Conservation (phyloP, 2,797 vertebrate species). For the Paedocypris micromegethes region DNA sequence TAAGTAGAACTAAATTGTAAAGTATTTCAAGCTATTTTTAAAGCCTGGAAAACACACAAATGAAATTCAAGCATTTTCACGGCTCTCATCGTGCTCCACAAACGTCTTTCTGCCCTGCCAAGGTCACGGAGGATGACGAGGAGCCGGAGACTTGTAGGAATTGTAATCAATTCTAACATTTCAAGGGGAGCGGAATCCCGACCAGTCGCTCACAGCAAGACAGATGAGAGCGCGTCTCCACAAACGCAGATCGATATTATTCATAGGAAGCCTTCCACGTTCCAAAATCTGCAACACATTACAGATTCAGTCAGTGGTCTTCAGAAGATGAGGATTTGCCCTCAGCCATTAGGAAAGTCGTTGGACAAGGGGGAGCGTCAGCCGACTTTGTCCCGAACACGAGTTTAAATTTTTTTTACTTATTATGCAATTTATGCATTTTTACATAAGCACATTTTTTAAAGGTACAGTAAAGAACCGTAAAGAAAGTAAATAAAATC, state of each 20-base stretch:
- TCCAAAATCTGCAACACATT: conserved; percentile 61
- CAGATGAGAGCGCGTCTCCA: conserved; percentile 58
- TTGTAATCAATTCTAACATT: conserved; percentile 70
- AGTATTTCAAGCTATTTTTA: too few relatives aligned
- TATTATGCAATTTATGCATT: too few relatives aligned
- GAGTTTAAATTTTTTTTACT: too few relatives aligned
- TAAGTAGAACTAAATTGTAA: too few relatives aligned
- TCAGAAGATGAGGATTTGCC: conserved; percentile 41
- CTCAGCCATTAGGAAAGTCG: conserved; percentile 7
- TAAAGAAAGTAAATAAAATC: too few relatives aligned
- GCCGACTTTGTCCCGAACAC: too few relatives aligned
- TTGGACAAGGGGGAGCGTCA: conserved; percentile 2
- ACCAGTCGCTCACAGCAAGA: conserved; percentile 62
- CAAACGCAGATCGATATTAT: conserved; percentile 73
- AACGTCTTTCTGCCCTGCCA: conserved; percentile 44
- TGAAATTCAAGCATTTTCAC: not conserved
- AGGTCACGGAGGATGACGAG: conserved; percentile 57
- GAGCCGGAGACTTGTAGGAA: conserved; percentile 53
- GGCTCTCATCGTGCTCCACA: not conserved
- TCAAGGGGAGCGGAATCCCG: conserved; percentile 66
- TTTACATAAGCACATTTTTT: too few relatives aligned
- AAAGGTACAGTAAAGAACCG: too few relatives aligned
- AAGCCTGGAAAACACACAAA: too few relatives aligned
- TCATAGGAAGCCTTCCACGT: conserved; percentile 49
- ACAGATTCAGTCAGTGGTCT: conserved; percentile 60